These are phyloP conservation scores for Leucosticte australis DNA, from an alignment of 2,113 vertebrate species.

Conservation along the genomic window DNA sequence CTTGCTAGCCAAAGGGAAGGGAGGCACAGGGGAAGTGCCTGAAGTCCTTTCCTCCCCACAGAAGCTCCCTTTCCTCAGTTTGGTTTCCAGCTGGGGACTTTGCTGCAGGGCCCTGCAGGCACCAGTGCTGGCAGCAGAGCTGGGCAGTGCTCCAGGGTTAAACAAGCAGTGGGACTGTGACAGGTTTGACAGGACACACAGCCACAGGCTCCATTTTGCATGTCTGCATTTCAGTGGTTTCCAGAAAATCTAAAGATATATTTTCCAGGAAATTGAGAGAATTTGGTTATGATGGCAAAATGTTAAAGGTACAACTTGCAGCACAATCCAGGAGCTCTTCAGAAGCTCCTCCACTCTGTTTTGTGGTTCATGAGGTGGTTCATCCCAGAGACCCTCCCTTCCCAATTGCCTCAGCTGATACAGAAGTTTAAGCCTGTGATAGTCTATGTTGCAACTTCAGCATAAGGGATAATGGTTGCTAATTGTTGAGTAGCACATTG, in stretches of 20 bases:
- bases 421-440: neutral
- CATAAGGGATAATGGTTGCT: neutral
- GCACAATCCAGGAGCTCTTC: neutral
- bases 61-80: neutral
- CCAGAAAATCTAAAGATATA: neutral
- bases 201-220: neutral
- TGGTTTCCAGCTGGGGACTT: neutral
- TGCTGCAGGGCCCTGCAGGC: neutral
- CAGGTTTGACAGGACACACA: neutral
- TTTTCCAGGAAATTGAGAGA: neutral
- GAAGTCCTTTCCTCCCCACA: neutral
- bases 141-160: neutral
- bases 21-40: too few relatives aligned
- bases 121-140: neutral
- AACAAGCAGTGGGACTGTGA: accelerated
- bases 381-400: neutral
- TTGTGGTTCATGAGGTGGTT: neutral
- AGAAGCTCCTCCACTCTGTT: neutral
- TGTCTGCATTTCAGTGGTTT: neutral
- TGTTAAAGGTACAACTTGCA: neutral
- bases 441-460: neutral
- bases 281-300: neutral
- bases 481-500: neutral
- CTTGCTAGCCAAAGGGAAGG: neutral
- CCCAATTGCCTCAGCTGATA: neutral